Evolutionary conservation across 2,113 vertebrate genomes (phyloP), one percentile per base, ranked within the genome.

Genomic region (Garra rufa): DNA sequence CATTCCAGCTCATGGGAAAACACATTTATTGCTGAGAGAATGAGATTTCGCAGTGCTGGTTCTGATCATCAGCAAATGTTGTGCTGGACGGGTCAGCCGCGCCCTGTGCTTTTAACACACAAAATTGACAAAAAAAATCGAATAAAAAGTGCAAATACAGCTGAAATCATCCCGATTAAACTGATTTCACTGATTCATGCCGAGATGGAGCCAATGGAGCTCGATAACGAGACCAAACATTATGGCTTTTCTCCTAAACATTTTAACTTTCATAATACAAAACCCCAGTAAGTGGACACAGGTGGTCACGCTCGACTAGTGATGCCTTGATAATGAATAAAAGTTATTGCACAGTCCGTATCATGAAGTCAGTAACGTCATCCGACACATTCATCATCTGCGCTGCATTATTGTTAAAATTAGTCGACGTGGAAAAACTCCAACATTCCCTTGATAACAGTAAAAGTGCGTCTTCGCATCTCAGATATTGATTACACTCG

Each of bases 181-280:
- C 76, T 17, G 57, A 63, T 63, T 44, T 59, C 76, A 43, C 34
- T 5, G 57, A 63, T 46, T 78, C 38, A 41, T 61, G 52, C 55
- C n/a, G 1, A 75, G 26, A 19, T 50, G 44, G 15, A 75, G 24
- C 43, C 73, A 11, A n/a, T n/a, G n/a, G n/a, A n/a, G n/a, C 55
- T 78, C 21, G 13, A 9, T 41, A 13, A 38, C 0, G 6, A 73
- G 43, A 82, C 48, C 61, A 81, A 55, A 63, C 13, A 34, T 30
- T 38, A 87, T 79, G 83, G 86, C 86, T 87, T 21, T 87, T 63
- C 43, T 85, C 86, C 79, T 48, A 44, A 67, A 38, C 34, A 65
- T 65, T 48, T 57, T 26, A 82, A 50, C 38, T 55, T 48, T 43
- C 17, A 82, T 61, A 57, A 74, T 28, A 82, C 52, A 65, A 77